A percentile compares a stretch with the other conserved stretches of the same genome.
These are phyloP conservation scores for Pseudomyrmex sp. DNA, from an alignment of 1,140 invertebrate genomes.

Conservation along the genomic window DNA sequence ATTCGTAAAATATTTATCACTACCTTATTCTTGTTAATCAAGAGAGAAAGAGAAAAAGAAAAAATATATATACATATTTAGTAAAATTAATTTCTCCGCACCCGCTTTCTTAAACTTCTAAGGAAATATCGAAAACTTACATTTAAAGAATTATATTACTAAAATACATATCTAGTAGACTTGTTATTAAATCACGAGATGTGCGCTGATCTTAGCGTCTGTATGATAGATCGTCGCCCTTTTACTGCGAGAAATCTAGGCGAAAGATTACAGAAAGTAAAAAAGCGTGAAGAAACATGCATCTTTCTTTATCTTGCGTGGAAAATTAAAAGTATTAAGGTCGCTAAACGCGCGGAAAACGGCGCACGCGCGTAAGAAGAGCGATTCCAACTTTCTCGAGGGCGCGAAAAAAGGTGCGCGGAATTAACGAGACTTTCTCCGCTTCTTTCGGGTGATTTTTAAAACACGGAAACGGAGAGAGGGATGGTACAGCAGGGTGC, in stretches of 20 bases:
- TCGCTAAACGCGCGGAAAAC: neutral
- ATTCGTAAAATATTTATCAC: neutral
- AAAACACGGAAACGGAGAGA: constrained; percentile 55
- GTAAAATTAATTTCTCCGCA: neutral
- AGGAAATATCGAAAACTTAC: neutral
- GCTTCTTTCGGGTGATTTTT: constrained; percentile 57
- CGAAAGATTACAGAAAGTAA: neutral
- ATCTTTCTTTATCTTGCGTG: neutral
- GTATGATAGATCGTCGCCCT: neutral
- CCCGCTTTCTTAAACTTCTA: neutral
- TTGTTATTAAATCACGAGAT: neutral
- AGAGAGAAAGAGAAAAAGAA: too few relatives aligned
- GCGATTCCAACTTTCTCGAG: constrained; percentile 51
- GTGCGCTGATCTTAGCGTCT: neutral
- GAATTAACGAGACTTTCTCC: constrained; percentile 57
- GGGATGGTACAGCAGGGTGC: constrained; percentile 42
- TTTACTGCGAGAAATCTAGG: neutral
- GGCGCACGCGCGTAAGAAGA: constrained; percentile 36
- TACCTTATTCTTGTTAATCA: neutral
- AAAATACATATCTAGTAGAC: neutral
- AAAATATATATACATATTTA: too few relatives aligned
- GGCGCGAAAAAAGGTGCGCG: constrained; percentile 57
- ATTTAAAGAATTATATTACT: neutral
- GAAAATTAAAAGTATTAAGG: constrained; percentile 42
- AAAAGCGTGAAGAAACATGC: neutral